Conservation (phyloP, 2,113 vertebrate species). For the Anarrhichthys ocellatus region DNA sequence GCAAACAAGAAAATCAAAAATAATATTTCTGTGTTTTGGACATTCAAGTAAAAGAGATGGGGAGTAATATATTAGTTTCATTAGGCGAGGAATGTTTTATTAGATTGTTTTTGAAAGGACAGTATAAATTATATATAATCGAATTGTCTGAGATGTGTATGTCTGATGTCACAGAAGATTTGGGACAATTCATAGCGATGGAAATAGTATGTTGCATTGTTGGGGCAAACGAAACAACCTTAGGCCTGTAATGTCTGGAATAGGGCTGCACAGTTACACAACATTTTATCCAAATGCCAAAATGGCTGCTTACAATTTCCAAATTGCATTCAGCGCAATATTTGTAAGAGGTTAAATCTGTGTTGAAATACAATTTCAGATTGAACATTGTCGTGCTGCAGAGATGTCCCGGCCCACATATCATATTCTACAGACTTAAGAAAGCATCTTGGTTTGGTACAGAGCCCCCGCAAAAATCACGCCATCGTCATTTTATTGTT, state of each 20-base stretch:
- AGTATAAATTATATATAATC: slow-evolving; percentile 42
- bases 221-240: not conserved
- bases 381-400: not conserved
- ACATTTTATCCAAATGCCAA: not conserved
- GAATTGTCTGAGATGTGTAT: slow-evolving; percentile 37
- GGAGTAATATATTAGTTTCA: slow-evolving; percentile 66
- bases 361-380: not conserved
- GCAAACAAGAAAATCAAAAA: slow-evolving; percentile 40
- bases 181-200: slow-evolving; percentile 45
- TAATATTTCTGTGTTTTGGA: slow-evolving; percentile 55
- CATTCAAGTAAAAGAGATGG: slow-evolving; percentile 53
- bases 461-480: not conserved
- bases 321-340: not conserved
- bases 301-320: not conserved
- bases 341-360: not conserved
- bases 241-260: slow-evolving; percentile 42
- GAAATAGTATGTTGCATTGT: slow-evolving; percentile 27
- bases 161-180: slow-evolving; percentile 53
- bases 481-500: not conserved
- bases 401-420: not conserved
- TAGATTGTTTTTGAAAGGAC: slow-evolving; percentile 51
- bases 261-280: not conserved
- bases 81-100: slow-evolving; percentile 60
- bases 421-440: not conserved
- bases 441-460: not conserved